Base-by-base conservation (phyloP, 1,140 invertebrate genomes). In the Ceratina japonica region DNA sequence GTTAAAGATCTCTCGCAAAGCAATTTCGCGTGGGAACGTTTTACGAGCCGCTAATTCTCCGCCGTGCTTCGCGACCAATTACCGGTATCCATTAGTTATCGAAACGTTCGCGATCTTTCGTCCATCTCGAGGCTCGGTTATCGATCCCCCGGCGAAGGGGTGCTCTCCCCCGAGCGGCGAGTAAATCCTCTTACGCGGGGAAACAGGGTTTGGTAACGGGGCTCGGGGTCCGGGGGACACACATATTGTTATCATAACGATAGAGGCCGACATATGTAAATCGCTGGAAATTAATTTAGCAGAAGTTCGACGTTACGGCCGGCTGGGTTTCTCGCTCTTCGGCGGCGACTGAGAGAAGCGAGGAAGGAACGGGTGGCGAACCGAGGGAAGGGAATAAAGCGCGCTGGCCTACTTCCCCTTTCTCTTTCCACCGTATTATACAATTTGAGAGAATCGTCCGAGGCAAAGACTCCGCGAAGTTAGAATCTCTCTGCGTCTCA, bases 221-320 rank as follows among this genome's bases (percentile, higher is more conserved):
- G 2, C n/a, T 4, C 13, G 52, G 20, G 54, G 5, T 37, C n/a
- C 58, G 22, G 24, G 59, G 75, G 62, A n/a, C n/a, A 1, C 54
- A 76, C 79, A 77, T 75, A 87, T 87, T 87, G 85, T 87, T 87
- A 85, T 81, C 79, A 61, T 64, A 76, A 80, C 73, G 79, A 83
- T 78, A 59, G 64, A 72, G 71, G 62, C 16, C 84, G 80, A 82
- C 79, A 85, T 87, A 87, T 85, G 80, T 86, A 85, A 88, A 88
- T 87, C 79, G 82, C 77, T 75, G 69, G 84, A 85, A 88, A 88
- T 88, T 88, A 88, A 88, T 88, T 85, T 86, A 81, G 79, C 82
- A 80, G 64, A 87, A 88, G 82, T 88, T 88, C 37, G 69, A 59
- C 37, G 49, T 75, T 68, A 72, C 83, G 54, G 58, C 4, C 64